Conservation (phyloP, 1,140 invertebrate genomes). For the Linepithema humile region DNA sequence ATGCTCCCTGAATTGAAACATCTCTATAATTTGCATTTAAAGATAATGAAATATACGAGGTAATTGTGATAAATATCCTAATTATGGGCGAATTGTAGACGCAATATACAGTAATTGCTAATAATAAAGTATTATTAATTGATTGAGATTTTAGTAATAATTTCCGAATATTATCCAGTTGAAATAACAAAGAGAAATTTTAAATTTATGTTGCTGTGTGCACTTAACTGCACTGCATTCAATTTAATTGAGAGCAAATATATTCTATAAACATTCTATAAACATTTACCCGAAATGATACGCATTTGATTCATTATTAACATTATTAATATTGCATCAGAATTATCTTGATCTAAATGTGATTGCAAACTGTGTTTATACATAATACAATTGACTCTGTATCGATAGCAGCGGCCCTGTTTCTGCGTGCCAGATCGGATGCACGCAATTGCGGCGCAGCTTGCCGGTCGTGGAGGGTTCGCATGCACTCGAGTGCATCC, state of each 20-base stretch:
- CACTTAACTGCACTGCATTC: neutral
- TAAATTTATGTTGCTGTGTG: neutral
- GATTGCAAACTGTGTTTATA: neutral
- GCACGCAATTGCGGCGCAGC: constrained; percentile 32
- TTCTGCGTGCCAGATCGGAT: constrained; percentile 30
- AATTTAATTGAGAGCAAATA: neutral
- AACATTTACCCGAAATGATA: neutral
- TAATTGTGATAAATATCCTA: constrained; percentile 4
- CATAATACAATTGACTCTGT: neutral
- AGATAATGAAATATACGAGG: neutral
- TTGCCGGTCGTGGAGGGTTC: neutral
- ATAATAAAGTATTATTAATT: neutral
- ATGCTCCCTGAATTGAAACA: neutral
- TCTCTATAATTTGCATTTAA: neutral
- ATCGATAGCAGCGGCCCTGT: constrained; percentile 13
- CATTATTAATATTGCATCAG: neutral
- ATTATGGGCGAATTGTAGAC: neutral
- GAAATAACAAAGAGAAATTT: neutral
- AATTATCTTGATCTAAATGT: neutral
- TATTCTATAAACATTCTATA: neutral
- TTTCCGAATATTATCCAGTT: neutral
- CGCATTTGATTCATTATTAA: neutral
- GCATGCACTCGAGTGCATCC: constrained; percentile 16
- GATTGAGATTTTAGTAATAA: neutral
- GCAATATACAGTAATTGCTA: neutral